Evolutionary conservation across 1,140 invertebrate species (phyloP), one percentile per base, ranked within the genome.

Genomic region (Nephila pilipes): DNA sequence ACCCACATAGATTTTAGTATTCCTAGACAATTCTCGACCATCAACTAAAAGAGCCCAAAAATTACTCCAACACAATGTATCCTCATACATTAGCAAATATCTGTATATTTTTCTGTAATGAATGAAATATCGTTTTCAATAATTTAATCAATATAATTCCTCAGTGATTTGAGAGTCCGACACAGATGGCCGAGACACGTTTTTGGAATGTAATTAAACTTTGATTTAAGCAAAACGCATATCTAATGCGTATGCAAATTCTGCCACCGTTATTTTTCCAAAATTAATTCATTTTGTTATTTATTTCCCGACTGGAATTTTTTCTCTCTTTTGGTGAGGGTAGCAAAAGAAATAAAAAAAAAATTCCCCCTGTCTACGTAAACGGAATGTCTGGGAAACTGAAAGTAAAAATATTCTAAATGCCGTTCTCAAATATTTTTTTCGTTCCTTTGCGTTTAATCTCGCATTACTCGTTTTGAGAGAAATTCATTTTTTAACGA

Each of bases 201-300:
- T 85, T 57, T 57, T 29, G 83, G 83, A 85, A 85, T 85, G 55
- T 55, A 85, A 85, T 85, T 85, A 85, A 85, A 85, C 46, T 85
- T 85, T 85, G 83, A 85, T 85, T 85, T 55, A 85, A 85, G 29
- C 83, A 54, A 85, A 85, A 85, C 55, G 83, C 83, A 85, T 85
- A 25, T 25, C 38, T n/a, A n/a, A 46, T 22, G 75, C 63, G 25
- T 85, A 85, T 54, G 83, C 38, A 85, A 85, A 85, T 55, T 85
- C 83, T n/a, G 22, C 2, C 25, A 25, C 54, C 55, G 22, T 14
- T 25, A n/a, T 65, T 65, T n/a, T 65, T 65, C 25, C 63, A 65
- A 29, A 65, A 65, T 65, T 14, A n/a, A 29, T 65, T 65, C 25
- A 22, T n/a, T n/a, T 65, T 65, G 25, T 65, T 65, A 65, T 65